Evolutionary conservation across 2,113 vertebrate species (phyloP), one percentile per base, ranked within the genome.

Genomic region (Pyxicephalus adspersus): DNA sequence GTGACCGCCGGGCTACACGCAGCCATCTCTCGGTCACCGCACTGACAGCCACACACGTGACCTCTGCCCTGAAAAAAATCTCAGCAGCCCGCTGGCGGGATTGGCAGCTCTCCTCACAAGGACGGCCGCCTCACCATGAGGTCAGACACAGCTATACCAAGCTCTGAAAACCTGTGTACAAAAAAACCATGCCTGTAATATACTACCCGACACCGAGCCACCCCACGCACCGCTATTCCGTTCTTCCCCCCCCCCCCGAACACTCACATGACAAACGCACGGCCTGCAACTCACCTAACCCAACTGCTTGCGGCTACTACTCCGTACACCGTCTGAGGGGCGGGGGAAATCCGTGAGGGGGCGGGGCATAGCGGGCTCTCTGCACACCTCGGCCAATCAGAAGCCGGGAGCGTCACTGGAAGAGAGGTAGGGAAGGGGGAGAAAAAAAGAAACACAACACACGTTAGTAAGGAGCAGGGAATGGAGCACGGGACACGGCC

Each of bases 281-380:
- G 78, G 66, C 58, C 78, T 64, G 23, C 3, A 9, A 81, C 79
- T 81, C 68, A 81, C 79, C 79, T 73, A 57, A 63, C 50, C 70
- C 34, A 15, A 34, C 19, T n/a, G 78, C 67, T 80, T 54, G 45
- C 20, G 58, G 20, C 68, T 52, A 38, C 58, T 23, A 17, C 38
- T 57, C 50, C 52, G 60, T 19, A 29, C 58, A 57, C 68, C 60
- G 61, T 73, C 68, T 52, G 51, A 54, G 67, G 45, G 78, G 78
- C 67, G 67, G 29, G 23, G 52, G n/a, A 67, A 23, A 34, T 4
- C 13, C n/a, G 38, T 4, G 38, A 45, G 11, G 29, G 34, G 55
- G 72, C n/a, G 52, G 77, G 60, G 75, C 25, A 19, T n/a, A 20
- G 13, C 7, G 2, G 38, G 26, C 65, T 55, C 58, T 74, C 20